Base-by-base conservation (phyloP, 1,140 invertebrate genomes). In the Arion vulgaris region DNA sequence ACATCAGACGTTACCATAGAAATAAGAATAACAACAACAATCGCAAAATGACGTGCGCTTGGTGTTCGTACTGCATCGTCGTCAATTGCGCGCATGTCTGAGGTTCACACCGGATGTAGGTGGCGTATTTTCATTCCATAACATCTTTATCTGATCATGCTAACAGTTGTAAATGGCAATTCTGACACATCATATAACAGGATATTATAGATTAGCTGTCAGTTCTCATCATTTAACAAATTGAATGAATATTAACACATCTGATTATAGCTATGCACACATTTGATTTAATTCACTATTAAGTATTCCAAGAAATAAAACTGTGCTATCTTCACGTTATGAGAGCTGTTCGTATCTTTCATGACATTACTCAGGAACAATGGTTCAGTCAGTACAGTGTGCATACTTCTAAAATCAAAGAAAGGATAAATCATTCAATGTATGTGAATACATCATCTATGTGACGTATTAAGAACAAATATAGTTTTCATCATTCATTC, bases 81-180 rank as follows among this genome's bases (percentile, higher is more conserved):
- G 45, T 32, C 45, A 51, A 28, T 5, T 34, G 45, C 23, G 41
- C 39, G 41, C 73, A 75, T 75, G 73, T 75, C 73, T 75, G 49
- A 51, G 49, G 41, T 45, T 75, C 32, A 75, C 41, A 75, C 73
- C 73, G 73, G 73, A 75, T 45, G 73, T 75, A 34, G 73, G 73
- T 51, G 45, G n/a, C 26, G 41, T 49, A 4, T 45, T 15, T 34
- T 45, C 45, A 75, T 75, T 0, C 51, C 45, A 75, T 75, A 75
- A 4, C 73, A 75, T 75, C 73, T 41, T 75, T 75, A n/a, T 39
- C 23, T 17, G 41, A 53, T 75, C 71, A 23, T 15, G 71, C 41
- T 36, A 11, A 57, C 53, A 57, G 53, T 15, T 11, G 53, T n/a
- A n/a, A 19, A 23, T 57, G 53, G 26, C 26, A 4, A 23, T 2